Evolutionary conservation across 2,888 invertebrate genomes (phyloP).

Genomic region (Clivina fossor): DNA sequence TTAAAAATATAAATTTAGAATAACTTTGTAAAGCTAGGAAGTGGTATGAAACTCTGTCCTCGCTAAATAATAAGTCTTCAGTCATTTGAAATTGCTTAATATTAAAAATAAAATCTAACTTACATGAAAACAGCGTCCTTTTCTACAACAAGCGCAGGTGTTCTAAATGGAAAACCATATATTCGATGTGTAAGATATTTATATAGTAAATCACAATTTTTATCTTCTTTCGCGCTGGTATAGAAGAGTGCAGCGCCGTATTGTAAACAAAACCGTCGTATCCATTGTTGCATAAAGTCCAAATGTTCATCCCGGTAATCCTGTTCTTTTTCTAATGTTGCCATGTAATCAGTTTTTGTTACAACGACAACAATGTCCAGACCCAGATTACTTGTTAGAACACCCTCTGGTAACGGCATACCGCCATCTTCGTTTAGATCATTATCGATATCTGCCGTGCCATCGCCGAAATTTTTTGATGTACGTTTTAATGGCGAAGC

Average conservation of each 20-base stretch:
- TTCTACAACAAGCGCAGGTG: slow-evolving; percentile 95
- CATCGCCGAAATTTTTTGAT: slow-evolving; percentile 60
- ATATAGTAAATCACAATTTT: slow-evolving; percentile 97
- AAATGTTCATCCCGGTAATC: slow-evolving; percentile 98
- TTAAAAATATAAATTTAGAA: neutral
- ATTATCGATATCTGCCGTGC: slow-evolving; percentile 66
- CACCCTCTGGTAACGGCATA: slow-evolving; percentile 82
- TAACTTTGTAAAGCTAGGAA: neutral
- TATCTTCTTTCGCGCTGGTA: slow-evolving; percentile 97
- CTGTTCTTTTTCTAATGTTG: slow-evolving; percentile 92
- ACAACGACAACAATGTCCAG: slow-evolving; percentile 96
- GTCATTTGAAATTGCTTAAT: neutral
- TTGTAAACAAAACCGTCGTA: slow-evolving; percentile 92
- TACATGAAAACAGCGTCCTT: slow-evolving; percentile 97
- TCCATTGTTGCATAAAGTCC: slow-evolving; percentile 98
- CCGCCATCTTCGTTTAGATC: slow-evolving; percentile 63
- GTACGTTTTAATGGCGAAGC: slow-evolving; percentile 81
- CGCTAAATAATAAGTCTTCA: neutral
- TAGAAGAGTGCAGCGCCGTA: slow-evolving; percentile 96
- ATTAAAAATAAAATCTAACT: slow-evolving; percentile 46
- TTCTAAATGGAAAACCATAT: slow-evolving; percentile 93
- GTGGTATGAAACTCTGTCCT: neutral
- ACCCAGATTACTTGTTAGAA: slow-evolving; percentile 90
- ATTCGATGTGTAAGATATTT: slow-evolving; percentile 97
- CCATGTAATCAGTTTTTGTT: slow-evolving; percentile 99